A percentile compares a stretch with the other conserved stretches of the same genome.
Conservation (phyloP, 2,797 vertebrate genomes). For the Cygnus olor region DNA sequence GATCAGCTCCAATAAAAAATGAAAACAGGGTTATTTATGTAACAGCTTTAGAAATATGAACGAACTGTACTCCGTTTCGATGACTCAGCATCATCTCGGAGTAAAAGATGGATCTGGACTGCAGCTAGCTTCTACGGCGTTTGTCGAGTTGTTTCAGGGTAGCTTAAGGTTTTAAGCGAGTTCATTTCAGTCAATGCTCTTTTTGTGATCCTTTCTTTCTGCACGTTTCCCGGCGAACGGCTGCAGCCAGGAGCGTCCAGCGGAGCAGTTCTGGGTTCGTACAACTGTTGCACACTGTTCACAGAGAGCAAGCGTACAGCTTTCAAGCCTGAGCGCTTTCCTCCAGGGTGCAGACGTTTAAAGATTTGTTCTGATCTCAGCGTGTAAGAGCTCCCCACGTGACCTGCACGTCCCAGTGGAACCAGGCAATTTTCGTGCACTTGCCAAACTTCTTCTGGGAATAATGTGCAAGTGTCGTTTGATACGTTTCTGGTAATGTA, state of each 20-base stretch:
- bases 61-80: slow-evolving; percentile 51
- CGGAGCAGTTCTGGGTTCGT: fast-evolving
- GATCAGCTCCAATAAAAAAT: slow-evolving; percentile 58
- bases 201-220: slow-evolving; percentile 52
- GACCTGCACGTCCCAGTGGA: not conserved
- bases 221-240: not conserved
- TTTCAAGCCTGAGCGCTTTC: slow-evolving; percentile 3
- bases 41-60: slow-evolving; percentile 62
- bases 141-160: slow-evolving; percentile 19
- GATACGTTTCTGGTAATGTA: not conserved
- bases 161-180: slow-evolving; percentile 58
- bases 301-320: not conserved
- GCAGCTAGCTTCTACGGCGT: slow-evolving; percentile 22
- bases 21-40: slow-evolving; percentile 64
- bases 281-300: fast-evolving
- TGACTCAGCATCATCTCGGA: slow-evolving; percentile 50
- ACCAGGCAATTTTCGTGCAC: not conserved
- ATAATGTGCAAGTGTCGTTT: not conserved
- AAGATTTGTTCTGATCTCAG: not conserved
- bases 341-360: not conserved
- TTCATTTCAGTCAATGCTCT: slow-evolving; percentile 44
- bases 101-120: slow-evolving; percentile 47
- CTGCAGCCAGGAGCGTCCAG: slow-evolving; percentile 3
- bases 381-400: not conserved
- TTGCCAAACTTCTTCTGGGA: slow-evolving; percentile 17